phyloP scores from a whole-genome alignment of 2,888 invertebrate genomes.

The Cataglyphis altisquamis region DNA sequence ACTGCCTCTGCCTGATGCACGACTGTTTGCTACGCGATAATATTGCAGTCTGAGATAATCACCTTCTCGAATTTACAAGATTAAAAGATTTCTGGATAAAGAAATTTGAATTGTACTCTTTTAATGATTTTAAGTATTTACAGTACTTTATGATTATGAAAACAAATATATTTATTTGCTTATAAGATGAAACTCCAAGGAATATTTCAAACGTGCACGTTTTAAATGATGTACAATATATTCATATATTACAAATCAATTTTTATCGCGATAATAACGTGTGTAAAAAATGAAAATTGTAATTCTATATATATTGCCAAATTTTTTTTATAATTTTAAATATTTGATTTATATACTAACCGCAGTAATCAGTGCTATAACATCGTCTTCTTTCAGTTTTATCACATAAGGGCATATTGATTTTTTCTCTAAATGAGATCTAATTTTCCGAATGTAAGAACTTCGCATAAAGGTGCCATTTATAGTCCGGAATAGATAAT shows the following conservation, averaged over 20 bases:
- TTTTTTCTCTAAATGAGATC: background rate
- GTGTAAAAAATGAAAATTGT: background rate
- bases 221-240: background rate
- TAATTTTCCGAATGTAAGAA: conserved; percentile 29
- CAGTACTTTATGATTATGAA: background rate
- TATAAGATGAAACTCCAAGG: background rate
- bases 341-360: conserved; percentile 67
- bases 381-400: conserved; percentile 61
- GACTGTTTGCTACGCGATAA: conserved; percentile 67
- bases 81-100: background rate
- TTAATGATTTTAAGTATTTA: background rate
- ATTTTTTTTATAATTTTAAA: background rate
- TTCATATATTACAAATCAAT: background rate
- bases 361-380: conserved; percentile 74
- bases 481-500: conserved; percentile 31
- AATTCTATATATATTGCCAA: background rate
- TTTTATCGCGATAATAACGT: background rate
- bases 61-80: background rate
- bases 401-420: conserved; percentile 76
- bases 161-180: background rate
- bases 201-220: background rate
- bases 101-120: background rate
- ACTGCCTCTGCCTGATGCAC: conserved; percentile 63
- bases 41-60: background rate
- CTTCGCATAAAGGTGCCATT: conserved; percentile 52